Evolutionary conservation across 2,888 invertebrate species (phyloP), one percentile per base, ranked within the genome.

Genomic region (Melieria picta): DNA sequence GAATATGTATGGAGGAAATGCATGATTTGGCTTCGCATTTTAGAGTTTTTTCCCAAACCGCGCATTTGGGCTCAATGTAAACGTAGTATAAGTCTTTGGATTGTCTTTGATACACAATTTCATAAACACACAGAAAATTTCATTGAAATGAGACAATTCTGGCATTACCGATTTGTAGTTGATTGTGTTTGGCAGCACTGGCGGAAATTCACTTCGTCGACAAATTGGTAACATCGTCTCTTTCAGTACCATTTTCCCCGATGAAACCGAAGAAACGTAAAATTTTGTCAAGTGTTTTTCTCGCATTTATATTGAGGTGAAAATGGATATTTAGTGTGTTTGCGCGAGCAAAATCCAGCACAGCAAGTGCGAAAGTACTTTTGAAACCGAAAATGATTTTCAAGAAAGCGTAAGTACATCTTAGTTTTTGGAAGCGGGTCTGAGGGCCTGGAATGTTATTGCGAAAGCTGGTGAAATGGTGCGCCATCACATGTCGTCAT

Each of bases 321-420:
- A 88, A 90, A 94, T 94, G 92, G 91, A 90, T 90, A 90, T 90
- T 90, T 94, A 94, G 91, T 90, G 87, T 86, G 75, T 81, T 79
- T 80, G 79, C 81, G 77, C 75, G 79, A 81, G 80, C 83, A 80
- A 84, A 77, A 78, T 61, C 79, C 78, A 79, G 85, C 85, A 85
- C 86, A 62, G n/a, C 4, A 77, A 73, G 85, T 85, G 85, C 85
- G 81, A 78, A 83, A 82, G 82, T 81, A 78, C 74, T 76, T 78
- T 79, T 80, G 67, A 72, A 69, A 78, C 65, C 71, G 74, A 83
- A 83, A 81, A 84, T 88, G 82, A 80, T 79, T 78, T 79, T 77
- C 71, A 83, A 80, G 79, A 75, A 76, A 80, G 70, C 76, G 84
- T 85, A 78, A 85, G 84, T 84, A 80, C 45, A 7, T 6, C 6